phyloP scores from a whole-genome alignment of 2,113 vertebrate genomes.

The Dryoscopus gambensis region DNA sequence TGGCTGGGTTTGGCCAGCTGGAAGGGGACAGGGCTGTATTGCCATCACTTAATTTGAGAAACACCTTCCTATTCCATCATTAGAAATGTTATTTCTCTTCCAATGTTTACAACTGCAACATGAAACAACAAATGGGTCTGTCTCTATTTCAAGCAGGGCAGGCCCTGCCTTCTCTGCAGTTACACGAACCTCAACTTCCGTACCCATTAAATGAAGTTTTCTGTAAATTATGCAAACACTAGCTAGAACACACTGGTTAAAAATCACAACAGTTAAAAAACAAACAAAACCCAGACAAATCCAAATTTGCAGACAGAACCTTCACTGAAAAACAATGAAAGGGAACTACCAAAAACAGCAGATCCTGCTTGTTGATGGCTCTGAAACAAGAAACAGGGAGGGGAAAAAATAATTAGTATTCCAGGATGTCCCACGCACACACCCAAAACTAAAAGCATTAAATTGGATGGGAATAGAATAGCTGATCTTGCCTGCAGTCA shows the following conservation, averaged over 20 bases:
- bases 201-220: neutral
- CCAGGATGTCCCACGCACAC: neutral
- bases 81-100: neutral
- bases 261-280: neutral
- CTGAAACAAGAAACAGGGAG: neutral
- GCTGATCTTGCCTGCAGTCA: conserved; percentile 42
- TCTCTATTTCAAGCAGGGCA: neutral
- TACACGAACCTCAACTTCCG: neutral
- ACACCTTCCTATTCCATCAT: neutral
- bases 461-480: conserved; percentile 37
- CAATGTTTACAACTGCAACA: neutral
- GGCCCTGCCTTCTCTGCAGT: neutral
- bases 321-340: neutral
- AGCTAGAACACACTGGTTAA: neutral
- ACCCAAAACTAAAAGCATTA: conserved; percentile 35
- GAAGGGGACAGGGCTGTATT: neutral
- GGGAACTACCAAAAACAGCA: neutral
- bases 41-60: neutral
- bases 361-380: neutral
- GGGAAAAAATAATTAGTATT: conserved; percentile 2
- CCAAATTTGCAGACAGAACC: neutral
- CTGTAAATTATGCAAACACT: neutral
- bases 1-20: neutral
- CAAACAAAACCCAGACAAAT: neutral
- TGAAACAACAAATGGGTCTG: neutral